A percentile compares a stretch with the other conserved stretches of the same genome.
These are phyloP conservation scores for Enhydra lutris DNA, from an alignment of 2,113 vertebrate species.

Conservation along the genomic window DNA sequence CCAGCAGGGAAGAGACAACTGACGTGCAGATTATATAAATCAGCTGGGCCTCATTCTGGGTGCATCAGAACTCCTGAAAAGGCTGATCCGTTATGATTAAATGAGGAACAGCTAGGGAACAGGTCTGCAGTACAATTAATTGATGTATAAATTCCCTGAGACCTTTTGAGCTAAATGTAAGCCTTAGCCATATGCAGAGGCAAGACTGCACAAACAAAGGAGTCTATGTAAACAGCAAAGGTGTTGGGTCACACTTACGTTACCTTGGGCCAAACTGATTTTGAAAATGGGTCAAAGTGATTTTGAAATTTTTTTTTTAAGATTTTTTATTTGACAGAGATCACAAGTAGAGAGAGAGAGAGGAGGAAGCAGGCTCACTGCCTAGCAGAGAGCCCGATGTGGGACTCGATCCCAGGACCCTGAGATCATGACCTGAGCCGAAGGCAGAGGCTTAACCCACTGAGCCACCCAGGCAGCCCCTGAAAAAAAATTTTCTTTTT, in stretches of 20 bases:
- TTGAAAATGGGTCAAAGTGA: slow-evolving; percentile 67
- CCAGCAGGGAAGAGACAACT: neutral
- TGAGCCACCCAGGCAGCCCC: too few relatives aligned
- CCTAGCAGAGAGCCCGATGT: too few relatives aligned
- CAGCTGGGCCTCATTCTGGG: neutral
- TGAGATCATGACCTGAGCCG: too few relatives aligned
- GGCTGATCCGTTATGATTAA: slow-evolving; percentile 42
- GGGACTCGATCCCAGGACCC: too few relatives aligned
- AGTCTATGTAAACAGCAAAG: slow-evolving; percentile 44
- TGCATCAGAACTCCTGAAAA: slow-evolving; percentile 19
- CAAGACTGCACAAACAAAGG: slow-evolving; percentile 38
- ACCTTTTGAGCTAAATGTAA: slow-evolving; percentile 75
- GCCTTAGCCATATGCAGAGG: neutral
- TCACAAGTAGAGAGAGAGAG: too few relatives aligned
- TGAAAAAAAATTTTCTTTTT: too few relatives aligned
- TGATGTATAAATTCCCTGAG: slow-evolving; percentile 69
- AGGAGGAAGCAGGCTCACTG: too few relatives aligned
- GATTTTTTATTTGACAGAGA: too few relatives aligned
- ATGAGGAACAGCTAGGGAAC: slow-evolving; percentile 54
- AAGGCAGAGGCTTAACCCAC: too few relatives aligned
- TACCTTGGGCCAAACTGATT: slow-evolving; percentile 65
- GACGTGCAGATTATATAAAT: neutral
- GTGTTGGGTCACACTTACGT: slow-evolving; percentile 44
- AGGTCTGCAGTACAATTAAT: slow-evolving; percentile 63
- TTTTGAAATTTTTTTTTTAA: slow-evolving; percentile 18